Evolutionary conservation across 2,888 invertebrate species (phyloP).

Genomic region (Himalopsyche tibetana): DNA sequence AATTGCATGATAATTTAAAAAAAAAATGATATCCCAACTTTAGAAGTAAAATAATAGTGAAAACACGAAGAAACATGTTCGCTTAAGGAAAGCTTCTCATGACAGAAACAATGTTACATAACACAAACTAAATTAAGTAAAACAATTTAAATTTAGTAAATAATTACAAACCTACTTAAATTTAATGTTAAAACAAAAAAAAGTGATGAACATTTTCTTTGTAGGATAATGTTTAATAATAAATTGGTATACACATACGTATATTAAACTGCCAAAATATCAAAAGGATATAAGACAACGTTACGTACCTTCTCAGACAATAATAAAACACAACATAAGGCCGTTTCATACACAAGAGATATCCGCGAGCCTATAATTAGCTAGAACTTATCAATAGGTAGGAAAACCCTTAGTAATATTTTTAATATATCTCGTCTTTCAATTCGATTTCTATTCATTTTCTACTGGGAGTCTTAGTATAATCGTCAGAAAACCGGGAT

Average conservation of each 20-base stretch:
- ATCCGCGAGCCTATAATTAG: background rate
- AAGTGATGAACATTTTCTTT: too few species aligned
- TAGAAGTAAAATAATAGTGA: too few species aligned
- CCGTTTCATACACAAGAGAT: background rate
- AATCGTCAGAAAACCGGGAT: background rate
- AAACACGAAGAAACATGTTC: too few species aligned
- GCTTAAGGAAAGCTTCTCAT: too few species aligned
- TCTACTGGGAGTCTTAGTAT: background rate
- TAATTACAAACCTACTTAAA: too few species aligned
- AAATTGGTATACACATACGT: background rate
- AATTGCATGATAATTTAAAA: too few species aligned
- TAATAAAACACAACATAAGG: background rate
- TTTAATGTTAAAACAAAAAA: too few species aligned
- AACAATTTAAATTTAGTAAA: too few species aligned
- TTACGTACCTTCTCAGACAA: background rate
- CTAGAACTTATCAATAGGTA: background rate
- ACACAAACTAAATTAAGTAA: too few species aligned
- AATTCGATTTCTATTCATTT: slow-evolving; percentile 1
- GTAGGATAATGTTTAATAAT: too few species aligned
- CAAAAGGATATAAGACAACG: background rate
- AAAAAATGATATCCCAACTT: too few species aligned
- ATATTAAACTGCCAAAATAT: background rate
- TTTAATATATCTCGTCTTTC: slow-evolving; percentile 13
- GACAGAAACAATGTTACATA: too few species aligned
- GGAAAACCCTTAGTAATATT: background rate